Evolutionary conservation across 92 coral and sea anemone genomes (phyloP).

Genomic region (Palythoa caribaeorum): DNA sequence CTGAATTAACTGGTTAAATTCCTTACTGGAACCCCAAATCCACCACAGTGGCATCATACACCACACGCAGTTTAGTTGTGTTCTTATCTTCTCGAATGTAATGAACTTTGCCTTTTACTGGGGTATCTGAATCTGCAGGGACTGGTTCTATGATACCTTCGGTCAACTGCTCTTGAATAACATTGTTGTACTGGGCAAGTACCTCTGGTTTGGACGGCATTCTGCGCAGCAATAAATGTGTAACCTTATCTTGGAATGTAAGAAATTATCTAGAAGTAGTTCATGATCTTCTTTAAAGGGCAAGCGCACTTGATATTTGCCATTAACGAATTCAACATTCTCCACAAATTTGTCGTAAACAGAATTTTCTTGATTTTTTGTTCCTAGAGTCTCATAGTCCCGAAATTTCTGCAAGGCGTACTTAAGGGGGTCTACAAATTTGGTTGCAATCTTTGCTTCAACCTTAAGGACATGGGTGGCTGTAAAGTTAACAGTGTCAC

Average conservation of each 20-base stretch:
- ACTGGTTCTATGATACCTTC: not conserved
- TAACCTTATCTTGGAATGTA: not conserved
- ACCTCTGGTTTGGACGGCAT: conserved; percentile 23
- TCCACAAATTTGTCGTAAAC: conserved; percentile 40
- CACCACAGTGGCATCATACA: not conserved
- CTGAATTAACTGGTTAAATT: too few relatives aligned
- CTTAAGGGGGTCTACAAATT: too few relatives aligned
- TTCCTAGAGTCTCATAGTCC: conserved; percentile 56
- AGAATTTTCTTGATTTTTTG: conserved; percentile 23
- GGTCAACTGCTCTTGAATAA: not conserved
- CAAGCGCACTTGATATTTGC: conserved; percentile 59
- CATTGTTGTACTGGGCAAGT: not conserved
- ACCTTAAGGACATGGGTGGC: too few relatives aligned
- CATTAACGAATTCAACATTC: conserved; percentile 34
- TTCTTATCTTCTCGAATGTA: conserved; percentile 5
- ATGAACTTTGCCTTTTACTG: conserved; percentile 16
- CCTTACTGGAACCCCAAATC: too few relatives aligned
- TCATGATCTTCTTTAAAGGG: conserved; percentile 13
- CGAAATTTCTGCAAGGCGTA: too few relatives aligned
- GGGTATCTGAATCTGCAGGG: too few relatives aligned
- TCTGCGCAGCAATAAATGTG: not conserved
- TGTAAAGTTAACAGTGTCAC: not conserved
- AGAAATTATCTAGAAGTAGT: conserved; percentile 64
- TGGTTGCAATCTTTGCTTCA: too few relatives aligned
- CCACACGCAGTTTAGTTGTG: not conserved